These are phyloP conservation scores for Spialia ferax DNA, from an alignment of 2,888 invertebrate species.

Conservation along the genomic window DNA sequence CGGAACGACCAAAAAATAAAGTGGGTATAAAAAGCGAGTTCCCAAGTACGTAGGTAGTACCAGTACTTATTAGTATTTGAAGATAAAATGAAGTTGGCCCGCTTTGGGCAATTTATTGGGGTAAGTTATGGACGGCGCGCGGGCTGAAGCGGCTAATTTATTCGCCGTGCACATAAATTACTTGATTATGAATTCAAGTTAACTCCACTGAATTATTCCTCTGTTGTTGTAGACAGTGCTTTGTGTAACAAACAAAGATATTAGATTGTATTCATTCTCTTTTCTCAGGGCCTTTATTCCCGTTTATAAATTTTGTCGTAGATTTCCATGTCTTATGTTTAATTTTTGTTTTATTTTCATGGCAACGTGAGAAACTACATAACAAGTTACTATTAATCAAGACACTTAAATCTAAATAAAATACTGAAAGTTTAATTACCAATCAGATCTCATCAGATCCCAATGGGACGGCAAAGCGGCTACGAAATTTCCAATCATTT, in stretches of 20 bases:
- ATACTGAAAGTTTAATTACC: too few relatives aligned
- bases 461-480: neutral
- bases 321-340: neutral
- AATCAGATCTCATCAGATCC: too few relatives aligned
- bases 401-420: neutral
- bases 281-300: constrained; percentile 56
- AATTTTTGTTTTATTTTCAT: too few relatives aligned
- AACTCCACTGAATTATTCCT: constrained; percentile 84
- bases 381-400: too few relatives aligned
- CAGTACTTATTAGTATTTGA: constrained; percentile 85
- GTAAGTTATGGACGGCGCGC: constrained; percentile 86
- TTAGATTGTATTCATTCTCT: constrained; percentile 71
- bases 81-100: constrained; percentile 86
- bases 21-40: constrained; percentile 66
- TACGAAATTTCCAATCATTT: neutral
- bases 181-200: constrained; percentile 87
- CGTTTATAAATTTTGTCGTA: constrained; percentile 41
- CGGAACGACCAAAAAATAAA: constrained; percentile 65
- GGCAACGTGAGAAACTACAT: too few relatives aligned
- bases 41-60: constrained; percentile 72
- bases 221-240: constrained; percentile 81
- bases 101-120: constrained; percentile 86
- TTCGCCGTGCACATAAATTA: constrained; percentile 87
- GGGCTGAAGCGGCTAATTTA: constrained; percentile 84
- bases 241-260: constrained; percentile 81